Conservation (phyloP, 2,888 invertebrate genomes). For the Plagodis dolabraria region DNA sequence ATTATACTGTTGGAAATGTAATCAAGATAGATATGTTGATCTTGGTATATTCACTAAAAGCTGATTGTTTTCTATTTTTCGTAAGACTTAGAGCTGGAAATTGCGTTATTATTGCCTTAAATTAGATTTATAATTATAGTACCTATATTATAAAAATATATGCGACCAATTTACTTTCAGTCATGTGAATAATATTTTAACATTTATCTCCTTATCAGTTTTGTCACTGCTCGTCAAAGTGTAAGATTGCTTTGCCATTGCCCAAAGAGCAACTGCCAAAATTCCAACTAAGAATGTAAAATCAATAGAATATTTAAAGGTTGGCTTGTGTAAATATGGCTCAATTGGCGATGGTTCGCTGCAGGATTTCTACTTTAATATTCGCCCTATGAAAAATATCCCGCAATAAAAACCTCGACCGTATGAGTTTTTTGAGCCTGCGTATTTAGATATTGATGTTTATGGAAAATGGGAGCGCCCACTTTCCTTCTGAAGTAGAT, state of each 20-base stretch:
- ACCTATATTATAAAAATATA: no score
- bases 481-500: slow-evolving; percentile 11
- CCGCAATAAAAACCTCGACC: slow-evolving; percentile 73
- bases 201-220: neutral
- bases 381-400: slow-evolving; percentile 78
- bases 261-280: slow-evolving; percentile 60
- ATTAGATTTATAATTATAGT: no score
- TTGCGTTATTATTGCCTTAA: no score
- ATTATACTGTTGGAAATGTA: no score
- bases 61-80: no score
- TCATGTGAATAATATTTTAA: no score
- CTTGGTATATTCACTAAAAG: no score
- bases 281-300: slow-evolving; percentile 51
- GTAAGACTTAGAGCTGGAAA: no score
- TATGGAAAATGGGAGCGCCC: slow-evolving; percentile 60
- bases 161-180: no score
- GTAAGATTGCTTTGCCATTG: slow-evolving; percentile 50
- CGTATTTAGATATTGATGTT: slow-evolving; percentile 80
- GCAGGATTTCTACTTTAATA: slow-evolving; percentile 75
- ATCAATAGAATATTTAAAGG: slow-evolving; percentile 79
- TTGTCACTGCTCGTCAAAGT: slow-evolving; percentile 43
- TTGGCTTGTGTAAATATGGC: slow-evolving; percentile 73
- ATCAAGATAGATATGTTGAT: no score
- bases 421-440: slow-evolving; percentile 73
- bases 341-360: slow-evolving; percentile 69